Evolutionary conservation across 2,113 vertebrate genomes (phyloP).

Genomic region (Siniperca knerii): DNA sequence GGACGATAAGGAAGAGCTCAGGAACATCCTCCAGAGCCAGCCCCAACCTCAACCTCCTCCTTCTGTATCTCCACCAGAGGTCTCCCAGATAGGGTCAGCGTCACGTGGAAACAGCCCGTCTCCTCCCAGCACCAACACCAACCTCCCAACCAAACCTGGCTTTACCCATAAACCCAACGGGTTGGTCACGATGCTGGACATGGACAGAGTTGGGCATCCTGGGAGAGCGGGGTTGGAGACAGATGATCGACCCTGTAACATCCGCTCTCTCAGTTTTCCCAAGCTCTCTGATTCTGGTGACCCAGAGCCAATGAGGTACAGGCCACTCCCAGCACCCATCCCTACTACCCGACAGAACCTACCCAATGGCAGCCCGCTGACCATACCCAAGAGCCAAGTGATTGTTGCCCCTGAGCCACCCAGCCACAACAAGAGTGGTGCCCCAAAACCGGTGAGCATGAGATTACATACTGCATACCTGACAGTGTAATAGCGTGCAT

Average conservation of each 20-base stretch:
- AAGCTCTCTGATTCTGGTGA: slow-evolving; percentile 93
- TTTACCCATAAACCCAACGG: slow-evolving; percentile 94
- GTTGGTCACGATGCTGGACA: slow-evolving; percentile 90
- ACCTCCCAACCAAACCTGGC: slow-evolving; percentile 74
- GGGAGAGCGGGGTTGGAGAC: slow-evolving; percentile 74
- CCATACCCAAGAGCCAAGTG: slow-evolving; percentile 67
- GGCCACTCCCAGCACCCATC: slow-evolving; percentile 55
- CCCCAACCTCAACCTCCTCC: slow-evolving; percentile 72
- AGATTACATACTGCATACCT: not conserved
- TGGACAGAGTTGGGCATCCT: slow-evolving; percentile 86
- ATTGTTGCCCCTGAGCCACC: slow-evolving; percentile 64
- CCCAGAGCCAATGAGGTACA: slow-evolving; percentile 65
- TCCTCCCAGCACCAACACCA: slow-evolving; percentile 75
- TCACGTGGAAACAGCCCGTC: slow-evolving; percentile 77
- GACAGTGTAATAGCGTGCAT: not conserved
- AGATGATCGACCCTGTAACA: slow-evolving; percentile 90
- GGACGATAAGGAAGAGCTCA: slow-evolving; percentile 94
- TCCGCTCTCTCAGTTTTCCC: slow-evolving; percentile 95
- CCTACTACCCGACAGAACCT: slow-evolving; percentile 76
- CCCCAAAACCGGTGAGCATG: slow-evolving; percentile 77
- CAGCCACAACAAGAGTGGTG: slow-evolving; percentile 68
- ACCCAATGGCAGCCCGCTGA: slow-evolving; percentile 83
- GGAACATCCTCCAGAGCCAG: slow-evolving; percentile 92
- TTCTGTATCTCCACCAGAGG: slow-evolving; percentile 68
- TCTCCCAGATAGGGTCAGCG: slow-evolving; percentile 71